Evolutionary conservation across 53 echinoderm and acorn worm species (phyloP).

Genomic region (Luidia sarsii): DNA sequence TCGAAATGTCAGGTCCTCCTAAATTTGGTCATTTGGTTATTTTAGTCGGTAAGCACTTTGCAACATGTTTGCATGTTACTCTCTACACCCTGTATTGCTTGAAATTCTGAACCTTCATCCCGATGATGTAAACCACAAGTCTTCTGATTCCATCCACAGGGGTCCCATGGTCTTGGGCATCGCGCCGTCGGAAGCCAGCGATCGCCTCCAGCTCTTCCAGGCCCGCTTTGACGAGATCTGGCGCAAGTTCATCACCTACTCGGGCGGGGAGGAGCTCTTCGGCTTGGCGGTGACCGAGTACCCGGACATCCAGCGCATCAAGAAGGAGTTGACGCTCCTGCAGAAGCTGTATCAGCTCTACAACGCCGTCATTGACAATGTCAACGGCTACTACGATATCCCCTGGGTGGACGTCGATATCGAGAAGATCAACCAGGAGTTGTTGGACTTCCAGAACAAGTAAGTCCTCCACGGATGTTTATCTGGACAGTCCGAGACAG

Average conservation of each 20-base stretch:
- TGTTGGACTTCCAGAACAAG: slow-evolving; percentile 98
- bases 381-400: slow-evolving; percentile 98
- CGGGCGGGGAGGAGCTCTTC: slow-evolving; percentile 95
- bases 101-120: no score
- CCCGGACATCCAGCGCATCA: slow-evolving; percentile 97
- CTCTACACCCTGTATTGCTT: no score
- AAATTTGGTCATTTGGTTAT: no score
- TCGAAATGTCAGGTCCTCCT: no score
- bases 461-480: slow-evolving; percentile 61
- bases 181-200: slow-evolving; percentile 88
- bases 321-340: slow-evolving; percentile 86
- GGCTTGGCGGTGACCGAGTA: slow-evolving; percentile 95
- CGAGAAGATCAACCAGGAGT: slow-evolving; percentile 95
- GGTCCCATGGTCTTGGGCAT: slow-evolving; percentile 99
- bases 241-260: slow-evolving; percentile 95
- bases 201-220: slow-evolving; percentile 93
- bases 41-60: no score
- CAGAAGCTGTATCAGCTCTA: slow-evolving; percentile 95
- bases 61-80: no score
- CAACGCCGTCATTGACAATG: slow-evolving; percentile 96
- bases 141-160: no score
- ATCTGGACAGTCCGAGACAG: no score
- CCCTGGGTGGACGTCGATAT: slow-evolving; percentile 98
- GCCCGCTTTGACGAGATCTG: slow-evolving; percentile 94
- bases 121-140: no score